Conservation (phyloP, 2,888 invertebrate species). For the Synanthedon tipuliformis region DNA sequence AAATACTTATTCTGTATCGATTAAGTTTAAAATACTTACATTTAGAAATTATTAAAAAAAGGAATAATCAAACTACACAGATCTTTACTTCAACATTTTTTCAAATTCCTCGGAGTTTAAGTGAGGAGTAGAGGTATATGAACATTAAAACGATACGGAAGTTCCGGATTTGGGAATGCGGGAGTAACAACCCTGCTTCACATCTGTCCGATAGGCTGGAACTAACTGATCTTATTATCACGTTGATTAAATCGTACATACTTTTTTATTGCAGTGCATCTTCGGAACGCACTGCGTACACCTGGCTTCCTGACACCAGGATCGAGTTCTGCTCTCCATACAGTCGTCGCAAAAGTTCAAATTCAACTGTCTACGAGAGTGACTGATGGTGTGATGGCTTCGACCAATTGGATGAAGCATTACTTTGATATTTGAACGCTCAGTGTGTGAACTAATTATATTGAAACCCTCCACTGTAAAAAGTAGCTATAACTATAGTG, state of each 20-base stretch:
- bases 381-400: slow-evolving; percentile 59
- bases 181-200: neutral
- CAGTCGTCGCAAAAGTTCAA: slow-evolving; percentile 55
- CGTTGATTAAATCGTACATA: slow-evolving; percentile 4
- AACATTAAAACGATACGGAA: too few relatives aligned
- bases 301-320: slow-evolving; percentile 65
- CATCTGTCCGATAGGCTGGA: neutral
- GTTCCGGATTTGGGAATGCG: too few relatives aligned
- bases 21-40: too few relatives aligned
- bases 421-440: slow-evolving; percentile 30
- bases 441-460: neutral
- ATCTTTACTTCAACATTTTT: too few relatives aligned
- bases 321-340: slow-evolving; percentile 58
- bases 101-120: too few relatives aligned
- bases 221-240: neutral
- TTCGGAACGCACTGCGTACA: slow-evolving; percentile 66
- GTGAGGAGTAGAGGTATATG: too few relatives aligned
- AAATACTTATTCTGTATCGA: too few relatives aligned
- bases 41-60: too few relatives aligned
- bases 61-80: too few relatives aligned
- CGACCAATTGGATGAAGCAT: slow-evolving; percentile 57
- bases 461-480: neutral
- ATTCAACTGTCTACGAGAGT: slow-evolving; percentile 62
- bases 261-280: slow-evolving; percentile 53
- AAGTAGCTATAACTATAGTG: neutral